phyloP scores from a whole-genome alignment of 1,140 invertebrate genomes.

The Chrysomallon squamiferum region DNA sequence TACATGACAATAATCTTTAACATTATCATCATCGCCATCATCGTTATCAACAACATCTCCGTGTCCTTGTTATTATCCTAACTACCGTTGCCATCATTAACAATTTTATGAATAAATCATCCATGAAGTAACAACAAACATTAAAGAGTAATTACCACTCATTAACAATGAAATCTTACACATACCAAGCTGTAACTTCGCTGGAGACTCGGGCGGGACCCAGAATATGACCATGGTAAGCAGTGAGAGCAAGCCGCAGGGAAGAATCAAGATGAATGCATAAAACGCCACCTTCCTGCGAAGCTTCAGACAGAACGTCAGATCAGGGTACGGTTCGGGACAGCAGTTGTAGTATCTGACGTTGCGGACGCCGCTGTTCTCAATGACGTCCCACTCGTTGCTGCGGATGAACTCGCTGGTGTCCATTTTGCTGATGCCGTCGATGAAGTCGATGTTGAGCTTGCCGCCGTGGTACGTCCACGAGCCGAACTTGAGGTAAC shows the following conservation, averaged over 20 bases:
- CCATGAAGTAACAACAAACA: no score
- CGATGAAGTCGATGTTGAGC: conserved; percentile 54
- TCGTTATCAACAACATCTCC: no score
- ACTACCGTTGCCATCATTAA: no score
- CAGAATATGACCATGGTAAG: conserved; percentile 63
- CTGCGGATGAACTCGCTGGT: conserved; percentile 55
- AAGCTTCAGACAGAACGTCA: conserved; percentile 56
- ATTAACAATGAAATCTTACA: no score
- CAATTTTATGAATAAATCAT: no score
- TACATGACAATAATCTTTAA: no score
- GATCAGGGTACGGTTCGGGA: conserved; percentile 59
- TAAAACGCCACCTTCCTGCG: conserved; percentile 61
- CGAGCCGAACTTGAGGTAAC: conserved; percentile 60
- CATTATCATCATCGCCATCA: no score
- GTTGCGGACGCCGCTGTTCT: conserved; percentile 39
- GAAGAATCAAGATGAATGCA: conserved; percentile 61
- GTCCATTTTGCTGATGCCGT: conserved; percentile 36
- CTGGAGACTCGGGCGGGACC: conserved; percentile 63
- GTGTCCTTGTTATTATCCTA: no score
- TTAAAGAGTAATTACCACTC: no score
- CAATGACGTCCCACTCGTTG: conserved; percentile 62
- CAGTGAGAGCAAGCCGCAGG: conserved; percentile 58
- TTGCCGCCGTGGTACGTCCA: conserved; percentile 60
- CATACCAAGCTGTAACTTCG: conserved; percentile 63
- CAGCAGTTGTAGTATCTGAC: conserved; percentile 61